Evolutionary conservation across 2,888 invertebrate species (phyloP).

Genomic region (Caenorhabditis auriculariae): DNA sequence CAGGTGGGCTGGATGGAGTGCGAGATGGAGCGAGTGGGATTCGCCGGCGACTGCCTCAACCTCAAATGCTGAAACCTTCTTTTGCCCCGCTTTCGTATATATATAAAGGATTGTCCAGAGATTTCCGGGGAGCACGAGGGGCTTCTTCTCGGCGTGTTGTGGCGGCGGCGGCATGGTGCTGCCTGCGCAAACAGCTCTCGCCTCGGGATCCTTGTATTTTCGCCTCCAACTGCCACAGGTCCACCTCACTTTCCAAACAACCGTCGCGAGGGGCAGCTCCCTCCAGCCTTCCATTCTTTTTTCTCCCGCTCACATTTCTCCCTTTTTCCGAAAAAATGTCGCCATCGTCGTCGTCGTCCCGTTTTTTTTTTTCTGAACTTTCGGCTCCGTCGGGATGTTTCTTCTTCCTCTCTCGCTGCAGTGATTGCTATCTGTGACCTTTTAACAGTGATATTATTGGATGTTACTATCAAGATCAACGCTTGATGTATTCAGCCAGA

Average conservation of each 20-base stretch:
- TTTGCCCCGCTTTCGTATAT: too few species aligned
- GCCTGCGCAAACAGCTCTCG: too few species aligned
- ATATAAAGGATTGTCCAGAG: too few species aligned
- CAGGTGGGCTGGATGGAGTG: slow-evolving; percentile 42
- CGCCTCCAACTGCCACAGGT: neutral
- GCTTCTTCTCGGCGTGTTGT: too few species aligned
- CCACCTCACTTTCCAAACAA: neutral
- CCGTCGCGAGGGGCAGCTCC: neutral
- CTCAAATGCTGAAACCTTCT: slow-evolving; percentile 24
- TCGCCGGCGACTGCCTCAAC: slow-evolving; percentile 36
- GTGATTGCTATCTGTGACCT: neutral
- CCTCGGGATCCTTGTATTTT: too few species aligned
- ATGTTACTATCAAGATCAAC: too few species aligned
- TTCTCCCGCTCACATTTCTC: neutral
- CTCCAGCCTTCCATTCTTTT: neutral
- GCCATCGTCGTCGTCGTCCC: slow-evolving; percentile 1
- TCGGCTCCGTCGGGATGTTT: slow-evolving; percentile 2
- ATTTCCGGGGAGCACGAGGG: too few species aligned
- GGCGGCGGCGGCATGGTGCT: too few species aligned
- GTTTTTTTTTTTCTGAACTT: slow-evolving; percentile 6
- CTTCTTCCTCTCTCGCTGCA: neutral
- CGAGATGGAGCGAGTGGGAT: slow-evolving; percentile 41
- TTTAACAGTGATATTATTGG: too few species aligned
- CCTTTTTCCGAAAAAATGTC: slow-evolving; percentile 1
- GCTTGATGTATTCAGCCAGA: too few species aligned